Evolutionary conservation across 2,797 vertebrate species (phyloP), one percentile per base, ranked within the genome.

Genomic region (Mus spretus): DNA sequence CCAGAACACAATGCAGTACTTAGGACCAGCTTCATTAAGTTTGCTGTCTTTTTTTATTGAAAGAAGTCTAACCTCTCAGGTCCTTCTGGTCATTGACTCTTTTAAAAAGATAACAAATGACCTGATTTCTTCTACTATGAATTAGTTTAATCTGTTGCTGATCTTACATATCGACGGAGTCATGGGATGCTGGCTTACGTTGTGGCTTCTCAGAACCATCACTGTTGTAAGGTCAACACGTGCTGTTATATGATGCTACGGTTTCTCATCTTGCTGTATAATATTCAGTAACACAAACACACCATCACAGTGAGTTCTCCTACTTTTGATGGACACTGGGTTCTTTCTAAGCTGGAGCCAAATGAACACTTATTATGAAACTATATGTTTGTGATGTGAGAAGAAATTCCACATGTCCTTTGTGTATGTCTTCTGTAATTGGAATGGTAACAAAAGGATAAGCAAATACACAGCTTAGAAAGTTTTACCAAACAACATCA

Each of bases 321-420:
- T 81, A 44, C 55, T 82, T 37, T n/a, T 67, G 22, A 91, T 28
- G 9, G 47, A 77, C 57, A 47, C 55, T 82, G 89, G 89, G 17
- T 59, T 94, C 63, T 89, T 94, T 82, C 79, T 59, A 91, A 89
- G 37, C 59, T 78, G 14, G 59, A 94, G 19, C 5, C 63, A 86
- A 47, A 63, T 89, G 34, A 94, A 59, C 24, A 91, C 28, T 50
- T 61, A 20, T n/a, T 93, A 55, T 34, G 40, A 90, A 83, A 78
- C 93, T 86, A 75, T 74, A 65, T 65, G 2, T 89, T 89, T 81
- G 63, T 74, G 63, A 89, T 94, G 89, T 87, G 14, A 74, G 28
- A 6, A 91, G 37, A 89, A 96, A 67, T 55, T 77, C 72, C 40
- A 3, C 6, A 70, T 81, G 92, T 94, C 57, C 61, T 84, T 93